These are phyloP conservation scores for Serinus canaria DNA, from an alignment of 2,113 vertebrate genomes.

Conservation along the genomic window DNA sequence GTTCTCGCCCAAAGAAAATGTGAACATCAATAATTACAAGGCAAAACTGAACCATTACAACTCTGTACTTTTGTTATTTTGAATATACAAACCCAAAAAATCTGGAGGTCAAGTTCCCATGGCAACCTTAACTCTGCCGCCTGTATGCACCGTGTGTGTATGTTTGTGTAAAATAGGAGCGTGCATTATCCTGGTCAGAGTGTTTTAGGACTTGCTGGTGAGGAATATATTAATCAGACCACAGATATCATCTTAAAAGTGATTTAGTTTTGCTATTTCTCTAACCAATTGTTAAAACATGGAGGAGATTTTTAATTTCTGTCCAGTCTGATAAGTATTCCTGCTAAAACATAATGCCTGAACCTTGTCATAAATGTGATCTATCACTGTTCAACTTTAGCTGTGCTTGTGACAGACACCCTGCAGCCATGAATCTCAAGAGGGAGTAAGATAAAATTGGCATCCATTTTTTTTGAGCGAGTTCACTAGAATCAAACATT, in stretches of 20 bases:
- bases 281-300: not conserved
- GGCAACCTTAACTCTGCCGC: not conserved
- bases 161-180: not conserved
- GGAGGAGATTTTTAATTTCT: not conserved
- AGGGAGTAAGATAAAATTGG: not conserved
- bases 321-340: not conserved
- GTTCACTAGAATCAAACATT: not conserved
- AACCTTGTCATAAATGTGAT: not conserved
- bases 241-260: not conserved
- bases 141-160: not conserved
- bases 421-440: not conserved
- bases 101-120: slow-evolving; percentile 4
- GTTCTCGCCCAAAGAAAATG: not conserved
- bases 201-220: not conserved
- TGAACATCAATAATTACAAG: slow-evolving; percentile 6
- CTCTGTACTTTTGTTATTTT: not conserved
- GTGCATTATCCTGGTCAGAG: not conserved
- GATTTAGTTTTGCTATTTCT: not conserved
- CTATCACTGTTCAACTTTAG: not conserved
- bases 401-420: not conserved
- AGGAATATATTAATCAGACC: not conserved
- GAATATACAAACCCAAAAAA: slow-evolving; percentile 5
- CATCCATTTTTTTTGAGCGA: not conserved
- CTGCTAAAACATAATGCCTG: not conserved
- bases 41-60: not conserved